Evolutionary conservation across 2,797 vertebrate genomes (phyloP).

Genomic region (Oreochromis mossambicus): DNA sequence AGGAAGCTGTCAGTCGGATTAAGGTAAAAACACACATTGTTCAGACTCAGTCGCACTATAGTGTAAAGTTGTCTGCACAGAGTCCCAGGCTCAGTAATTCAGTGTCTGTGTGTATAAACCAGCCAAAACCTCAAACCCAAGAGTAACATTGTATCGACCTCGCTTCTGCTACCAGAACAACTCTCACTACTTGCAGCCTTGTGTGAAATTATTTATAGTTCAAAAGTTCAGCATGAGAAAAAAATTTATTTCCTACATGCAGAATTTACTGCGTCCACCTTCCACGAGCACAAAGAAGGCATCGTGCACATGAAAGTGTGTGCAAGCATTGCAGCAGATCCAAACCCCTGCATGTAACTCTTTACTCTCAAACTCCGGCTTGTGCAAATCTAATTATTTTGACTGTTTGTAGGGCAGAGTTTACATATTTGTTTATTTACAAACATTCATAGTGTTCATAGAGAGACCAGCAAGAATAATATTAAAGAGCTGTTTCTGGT

Average conservation of each 20-base stretch:
- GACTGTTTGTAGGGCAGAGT: neutral
- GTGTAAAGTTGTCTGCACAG: neutral
- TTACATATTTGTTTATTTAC: neutral
- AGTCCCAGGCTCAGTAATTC: neutral
- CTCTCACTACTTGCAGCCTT: neutral
- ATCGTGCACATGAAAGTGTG: neutral
- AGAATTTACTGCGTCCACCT: neutral
- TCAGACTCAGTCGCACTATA: neutral
- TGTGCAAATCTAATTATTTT: neutral
- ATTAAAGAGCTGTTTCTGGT: too few relatives aligned
- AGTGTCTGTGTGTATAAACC: neutral
- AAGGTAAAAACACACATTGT: constrained; percentile 77
- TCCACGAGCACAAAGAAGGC: neutral
- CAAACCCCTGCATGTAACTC: neutral
- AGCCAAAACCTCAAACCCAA: neutral
- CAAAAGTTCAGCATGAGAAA: neutral
- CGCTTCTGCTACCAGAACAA: neutral
- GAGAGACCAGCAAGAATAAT: neutral
- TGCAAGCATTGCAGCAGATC: neutral
- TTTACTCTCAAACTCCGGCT: neutral
- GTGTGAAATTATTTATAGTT: neutral
- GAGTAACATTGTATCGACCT: neutral
- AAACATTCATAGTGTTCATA: neutral
- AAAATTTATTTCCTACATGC: fast-evolving
- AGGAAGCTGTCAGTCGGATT: constrained; percentile 94